Evolutionary conservation across 2,888 invertebrate genomes (phyloP).

Genomic region (Hemithea aestivaria): DNA sequence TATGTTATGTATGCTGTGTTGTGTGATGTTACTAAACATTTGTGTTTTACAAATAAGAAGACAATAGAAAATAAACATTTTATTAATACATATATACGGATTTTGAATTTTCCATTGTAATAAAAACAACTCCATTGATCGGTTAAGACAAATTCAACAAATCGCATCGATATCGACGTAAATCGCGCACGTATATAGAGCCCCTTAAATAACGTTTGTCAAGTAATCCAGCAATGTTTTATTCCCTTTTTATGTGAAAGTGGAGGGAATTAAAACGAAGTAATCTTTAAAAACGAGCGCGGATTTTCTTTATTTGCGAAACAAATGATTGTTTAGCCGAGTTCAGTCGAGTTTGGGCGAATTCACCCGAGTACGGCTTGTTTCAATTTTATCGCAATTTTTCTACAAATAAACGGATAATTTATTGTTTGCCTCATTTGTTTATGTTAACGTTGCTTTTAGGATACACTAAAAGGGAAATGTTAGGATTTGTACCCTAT

Average conservation of each 20-base stretch:
- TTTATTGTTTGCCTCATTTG: slow-evolving; percentile 11
- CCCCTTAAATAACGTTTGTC: slow-evolving; percentile 11
- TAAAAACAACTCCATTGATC: too few species aligned
- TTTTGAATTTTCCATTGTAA: too few species aligned
- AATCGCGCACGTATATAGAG: too few species aligned
- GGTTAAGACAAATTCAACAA: too few species aligned
- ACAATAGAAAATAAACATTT: too few species aligned
- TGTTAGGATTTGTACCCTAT: too few species aligned
- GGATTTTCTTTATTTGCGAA: slow-evolving; percentile 26
- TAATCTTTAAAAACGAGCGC: slow-evolving; percentile 34
- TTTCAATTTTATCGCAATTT: slow-evolving; percentile 11
- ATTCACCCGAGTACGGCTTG: slow-evolving; percentile 8
- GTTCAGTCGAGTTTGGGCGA: slow-evolving; percentile 8
- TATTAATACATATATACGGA: too few species aligned
- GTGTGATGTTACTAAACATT: too few species aligned
- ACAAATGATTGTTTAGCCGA: slow-evolving; percentile 28
- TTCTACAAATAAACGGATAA: slow-evolving; percentile 4
- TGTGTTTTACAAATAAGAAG: too few species aligned
- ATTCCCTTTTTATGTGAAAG: too few species aligned
- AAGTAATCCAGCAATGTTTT: slow-evolving; percentile 13
- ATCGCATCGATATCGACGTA: too few species aligned
- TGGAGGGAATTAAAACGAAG: slow-evolving; percentile 16
- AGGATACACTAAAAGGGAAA: neutral
- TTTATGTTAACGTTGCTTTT: slow-evolving; percentile 1
- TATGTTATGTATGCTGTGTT: too few species aligned